Evolutionary conservation across 2,113 vertebrate genomes (phyloP), one percentile per base, ranked within the genome.

Genomic region (Trogon surrucura): DNA sequence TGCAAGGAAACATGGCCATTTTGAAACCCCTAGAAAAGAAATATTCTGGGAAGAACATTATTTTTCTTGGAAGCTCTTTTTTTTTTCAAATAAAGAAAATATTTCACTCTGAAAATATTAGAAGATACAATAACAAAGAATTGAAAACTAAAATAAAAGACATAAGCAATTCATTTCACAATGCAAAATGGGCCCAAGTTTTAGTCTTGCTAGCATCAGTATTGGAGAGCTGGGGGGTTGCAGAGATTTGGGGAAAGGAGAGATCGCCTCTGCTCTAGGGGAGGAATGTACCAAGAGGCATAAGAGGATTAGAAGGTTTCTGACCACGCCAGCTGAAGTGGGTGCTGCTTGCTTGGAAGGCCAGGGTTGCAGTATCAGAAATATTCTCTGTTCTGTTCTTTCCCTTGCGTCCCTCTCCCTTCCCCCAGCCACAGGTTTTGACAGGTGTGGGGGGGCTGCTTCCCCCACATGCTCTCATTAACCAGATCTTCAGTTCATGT

Each of bases 381-480:
- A n/a, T 19, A 54, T 11, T 50, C 73, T 26, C 38, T 70, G 16
- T 81, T 66, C 75, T 69, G 32, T 36, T 61, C 50, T 82, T 69
- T 61, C 9, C 36, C 16, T 16, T 5, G 22, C 3, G 27, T 3
- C 16, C 72, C 12, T 60, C 44, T 48, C 1, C 19, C 13, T 26
- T 30, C 64, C 36, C 27, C 44, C 77, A 27, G 44, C 3, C 1
- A 1, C 32, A 51, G 32, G n/a, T 69, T 72, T 45, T 41, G 41
- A 80, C 53, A 1, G 0, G 7, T 0, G 0, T 2, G 5, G 53
- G 34, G 34, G 74, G 70, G 54, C 71, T 62, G 71, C 71, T 51
- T 58, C 74, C 80, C 58, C 91, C 67, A 26, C 45, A 2, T 5
- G 18, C 30, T 77, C 81, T 96, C 88, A 85, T 96, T 97, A 96